A percentile compares a stretch with the other conserved stretches of the same genome.
Conservation (phyloP, 2,888 invertebrate species). For the Conus canariensis region DNA sequence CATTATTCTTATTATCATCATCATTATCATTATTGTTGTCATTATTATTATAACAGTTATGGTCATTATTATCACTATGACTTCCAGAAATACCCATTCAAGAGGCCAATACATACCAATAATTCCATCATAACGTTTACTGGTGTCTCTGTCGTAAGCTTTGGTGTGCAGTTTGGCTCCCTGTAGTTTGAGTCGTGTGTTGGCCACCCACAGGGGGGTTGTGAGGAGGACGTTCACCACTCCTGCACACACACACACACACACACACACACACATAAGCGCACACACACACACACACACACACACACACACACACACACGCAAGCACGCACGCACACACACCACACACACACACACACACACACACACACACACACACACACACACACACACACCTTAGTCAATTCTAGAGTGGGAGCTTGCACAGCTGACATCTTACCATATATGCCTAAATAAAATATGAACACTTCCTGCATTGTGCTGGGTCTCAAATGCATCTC, state of each 20-base stretch:
- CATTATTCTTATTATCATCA: no score
- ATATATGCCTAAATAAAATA: no score
- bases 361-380: constrained; percentile 11
- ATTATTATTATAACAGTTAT: no score
- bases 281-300: background rate
- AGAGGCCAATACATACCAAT: constrained; percentile 59
- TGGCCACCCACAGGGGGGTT: constrained; percentile 95
- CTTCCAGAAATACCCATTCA: no score
- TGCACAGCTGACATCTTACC: no score
- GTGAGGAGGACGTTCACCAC: constrained; percentile 91
- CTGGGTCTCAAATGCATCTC: no score
- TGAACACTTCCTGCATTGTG: no score
- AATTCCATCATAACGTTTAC: constrained; percentile 62
- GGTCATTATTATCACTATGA: no score
- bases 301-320: background rate
- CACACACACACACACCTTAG: background rate
- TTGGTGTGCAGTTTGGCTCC: constrained; percentile 79
- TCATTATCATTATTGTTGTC: no score
- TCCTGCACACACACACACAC: constrained; percentile 77
- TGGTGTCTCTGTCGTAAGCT: constrained; percentile 59
- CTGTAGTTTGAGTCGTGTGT: constrained; percentile 91
- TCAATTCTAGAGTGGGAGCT: no score
- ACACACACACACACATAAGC: constrained; percentile 5
- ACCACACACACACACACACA: constrained; percentile 44
- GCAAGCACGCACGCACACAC: background rate